phyloP scores from a whole-genome alignment of 2,888 invertebrate species.

The Xestia sexstrigata region DNA sequence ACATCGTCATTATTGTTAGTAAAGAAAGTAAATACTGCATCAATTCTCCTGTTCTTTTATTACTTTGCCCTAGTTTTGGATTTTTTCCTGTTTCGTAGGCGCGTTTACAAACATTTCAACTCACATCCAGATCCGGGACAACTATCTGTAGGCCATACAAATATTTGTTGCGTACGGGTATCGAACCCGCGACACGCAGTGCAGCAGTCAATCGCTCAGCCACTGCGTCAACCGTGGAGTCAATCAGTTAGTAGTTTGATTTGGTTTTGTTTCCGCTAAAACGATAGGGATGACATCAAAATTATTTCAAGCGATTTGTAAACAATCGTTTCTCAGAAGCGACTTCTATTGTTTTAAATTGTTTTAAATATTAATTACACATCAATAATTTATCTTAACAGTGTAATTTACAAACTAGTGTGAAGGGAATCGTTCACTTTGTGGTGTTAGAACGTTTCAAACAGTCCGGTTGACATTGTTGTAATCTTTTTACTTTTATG shows the following conservation, averaged over 20 bases:
- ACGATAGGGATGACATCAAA: background rate
- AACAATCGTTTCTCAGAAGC: background rate
- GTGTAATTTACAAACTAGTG: background rate
- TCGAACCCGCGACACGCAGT: background rate
- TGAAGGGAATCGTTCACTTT: slow-evolving; percentile 15
- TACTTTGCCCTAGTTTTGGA: too few species aligned
- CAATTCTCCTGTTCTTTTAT: background rate
- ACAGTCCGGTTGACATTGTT: slow-evolving; percentile 34
- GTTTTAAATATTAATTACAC: too few species aligned
- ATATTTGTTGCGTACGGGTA: background rate
- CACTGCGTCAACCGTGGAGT: background rate
- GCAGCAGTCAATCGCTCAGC: too few species aligned
- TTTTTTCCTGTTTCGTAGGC: too few species aligned
- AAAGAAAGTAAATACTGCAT: background rate
- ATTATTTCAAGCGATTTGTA: background rate
- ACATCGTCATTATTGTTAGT: background rate
- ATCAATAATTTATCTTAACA: slow-evolving; percentile 30
- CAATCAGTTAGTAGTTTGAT: background rate
- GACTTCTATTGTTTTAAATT: too few species aligned
- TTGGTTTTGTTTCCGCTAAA: background rate
- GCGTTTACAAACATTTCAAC: too few species aligned
- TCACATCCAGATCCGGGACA: too few species aligned
- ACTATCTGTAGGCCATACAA: too few species aligned
- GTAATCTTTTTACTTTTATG: slow-evolving; percentile 27
- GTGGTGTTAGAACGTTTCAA: slow-evolving; percentile 27